Conservation (phyloP, 2,888 invertebrate genomes). For the Biston stratarius region DNA sequence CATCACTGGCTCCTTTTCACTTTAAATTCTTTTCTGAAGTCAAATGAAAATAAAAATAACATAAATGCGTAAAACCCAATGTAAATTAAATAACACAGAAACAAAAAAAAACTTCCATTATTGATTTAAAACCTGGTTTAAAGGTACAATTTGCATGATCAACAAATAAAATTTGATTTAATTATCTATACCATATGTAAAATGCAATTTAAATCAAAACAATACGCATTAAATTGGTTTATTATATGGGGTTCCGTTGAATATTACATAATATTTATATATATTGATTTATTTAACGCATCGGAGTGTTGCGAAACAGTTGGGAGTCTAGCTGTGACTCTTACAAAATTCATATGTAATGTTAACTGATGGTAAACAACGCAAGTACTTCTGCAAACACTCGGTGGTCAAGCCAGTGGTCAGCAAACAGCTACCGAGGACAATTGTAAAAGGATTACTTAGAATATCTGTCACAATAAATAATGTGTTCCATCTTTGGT, state of each 20-base stretch:
- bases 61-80: not conserved
- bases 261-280: constrained; percentile 68
- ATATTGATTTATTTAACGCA: constrained; percentile 65
- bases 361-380: constrained; percentile 52
- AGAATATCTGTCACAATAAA: constrained; percentile 29
- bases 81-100: constrained; percentile 1
- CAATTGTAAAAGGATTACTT: constrained; percentile 33
- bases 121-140: constrained; percentile 14
- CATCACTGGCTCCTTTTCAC: too few species aligned
- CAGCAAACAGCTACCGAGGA: constrained; percentile 51
- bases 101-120: not conserved
- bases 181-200: not conserved
- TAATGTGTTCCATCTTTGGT: constrained; percentile 5
- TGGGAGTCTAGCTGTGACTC: constrained; percentile 32
- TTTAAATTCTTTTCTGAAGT: not conserved
- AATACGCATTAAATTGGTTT: not conserved
- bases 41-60: not conserved
- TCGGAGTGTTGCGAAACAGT: constrained; percentile 47
- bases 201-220: constrained; percentile 1
- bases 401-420: constrained; percentile 24
- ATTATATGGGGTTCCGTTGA: not conserved
- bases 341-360: constrained; percentile 60
- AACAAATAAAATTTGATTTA: constrained; percentile 18
- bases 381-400: constrained; percentile 48
- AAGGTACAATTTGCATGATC: constrained; percentile 18